Evolutionary conservation across 2,888 invertebrate species (phyloP), one percentile per base, ranked within the genome.

Genomic region (Abrostola tripartita): DNA sequence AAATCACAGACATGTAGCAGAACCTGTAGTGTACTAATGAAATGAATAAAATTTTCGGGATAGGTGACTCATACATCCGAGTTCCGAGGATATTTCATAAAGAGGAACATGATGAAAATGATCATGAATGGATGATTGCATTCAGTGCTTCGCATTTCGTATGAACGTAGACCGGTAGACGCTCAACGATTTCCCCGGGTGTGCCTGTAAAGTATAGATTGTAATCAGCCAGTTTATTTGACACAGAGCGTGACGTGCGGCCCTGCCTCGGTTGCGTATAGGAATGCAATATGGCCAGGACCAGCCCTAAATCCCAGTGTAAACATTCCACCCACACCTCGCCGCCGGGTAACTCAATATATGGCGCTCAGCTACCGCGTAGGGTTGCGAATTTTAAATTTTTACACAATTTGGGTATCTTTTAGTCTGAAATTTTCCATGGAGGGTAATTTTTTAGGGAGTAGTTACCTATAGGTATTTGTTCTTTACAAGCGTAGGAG

Each of bases 291-390:
- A 90, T 84, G 71, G 83, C 79, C 76, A 65, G 76, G 65, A 53
- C 79, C 64, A 85, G 82, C 88, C 89, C 89, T 86, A 86, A 90
- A 92, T 89, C 90, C 88, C 83, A 84, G 81, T 83, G 90, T 89
- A 92, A 93, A 93, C 91, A 92, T 89, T 88, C 89, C 86, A 85
- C 90, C 90, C 88, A 85, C 88, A 85, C 88, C 86, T 86, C 83
- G 76, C 82, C 67, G 71, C 52, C 80, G 82, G 79, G 88, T 87
- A 90, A 89, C 90, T 88, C 86, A 86, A 90, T 90, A 90, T 90
- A 90, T 89, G 86, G 82, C 77, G 83, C 82, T 75, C 61, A 61
- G 72, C 69, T 69, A 51, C 60, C 8, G 9, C 24, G 24, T 75
- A 84, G 84, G 85, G 85, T 70, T 84, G 83, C 57, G 47, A 66